A percentile compares a stretch with the other conserved stretches of the same genome.
Evolutionary conservation across 2,113 vertebrate genomes (phyloP).

Genomic region (Xyliphius kryptos): DNA sequence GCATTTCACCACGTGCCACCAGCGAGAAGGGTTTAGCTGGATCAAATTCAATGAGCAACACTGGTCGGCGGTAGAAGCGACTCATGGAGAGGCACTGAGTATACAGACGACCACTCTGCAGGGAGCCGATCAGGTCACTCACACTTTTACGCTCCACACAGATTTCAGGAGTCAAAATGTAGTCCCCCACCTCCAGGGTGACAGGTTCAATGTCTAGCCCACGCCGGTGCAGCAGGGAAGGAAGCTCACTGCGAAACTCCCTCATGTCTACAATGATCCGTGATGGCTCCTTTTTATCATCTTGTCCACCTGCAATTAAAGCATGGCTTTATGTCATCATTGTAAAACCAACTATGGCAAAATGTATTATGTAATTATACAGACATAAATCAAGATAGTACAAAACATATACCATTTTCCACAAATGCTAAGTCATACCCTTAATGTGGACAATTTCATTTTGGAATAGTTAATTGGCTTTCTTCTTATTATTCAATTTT

Average conservation of each 20-base stretch:
- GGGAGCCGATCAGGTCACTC: conserved; percentile 87
- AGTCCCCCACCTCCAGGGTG: conserved; percentile 91
- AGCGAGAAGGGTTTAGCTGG: conserved; percentile 84
- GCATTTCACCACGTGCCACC: conserved; percentile 68
- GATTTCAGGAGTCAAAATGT: conserved; percentile 85
- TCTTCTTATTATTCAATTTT: too few species aligned
- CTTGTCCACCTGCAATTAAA: conserved; percentile 76
- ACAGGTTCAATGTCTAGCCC: conserved; percentile 92
- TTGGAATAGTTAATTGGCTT: too few species aligned
- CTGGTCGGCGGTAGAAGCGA: conserved; percentile 82
- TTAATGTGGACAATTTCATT: too few species aligned
- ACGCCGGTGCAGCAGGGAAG: conserved; percentile 82
- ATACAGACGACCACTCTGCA: conserved; percentile 87
- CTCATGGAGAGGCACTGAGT: conserved; percentile 86
- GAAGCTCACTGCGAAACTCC: conserved; percentile 93
- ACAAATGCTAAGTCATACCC: too few species aligned
- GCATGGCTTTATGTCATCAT: not conserved
- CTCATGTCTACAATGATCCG: conserved; percentile 89
- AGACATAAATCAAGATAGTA: too few species aligned
- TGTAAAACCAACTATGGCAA: too few species aligned
- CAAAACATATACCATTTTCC: too few species aligned
- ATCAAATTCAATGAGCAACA: conserved; percentile 93
- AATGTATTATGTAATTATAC: too few species aligned
- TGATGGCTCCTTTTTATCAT: conserved; percentile 64
- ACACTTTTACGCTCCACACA: conserved; percentile 93